Percentiles rank a stretch among this genome's conserved stretches.
phyloP scores from a whole-genome alignment of 2,888 invertebrate species.

The Leptopilina drosophilae region DNA sequence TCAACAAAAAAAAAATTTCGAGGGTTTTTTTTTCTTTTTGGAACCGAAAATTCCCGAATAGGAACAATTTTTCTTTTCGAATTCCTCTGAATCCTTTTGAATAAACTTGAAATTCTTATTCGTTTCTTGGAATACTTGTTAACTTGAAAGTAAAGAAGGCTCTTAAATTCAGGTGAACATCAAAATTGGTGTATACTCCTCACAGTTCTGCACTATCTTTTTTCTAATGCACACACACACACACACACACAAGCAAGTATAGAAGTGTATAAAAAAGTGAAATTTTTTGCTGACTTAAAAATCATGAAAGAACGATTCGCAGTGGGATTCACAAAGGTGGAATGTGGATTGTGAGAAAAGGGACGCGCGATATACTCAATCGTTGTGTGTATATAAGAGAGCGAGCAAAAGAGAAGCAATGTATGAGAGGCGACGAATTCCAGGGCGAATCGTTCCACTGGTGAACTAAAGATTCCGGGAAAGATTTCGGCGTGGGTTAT shows the following conservation, averaged over 20 bases:
- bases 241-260: no score
- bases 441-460: constrained; percentile 26
- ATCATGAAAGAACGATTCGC: constrained; percentile 21
- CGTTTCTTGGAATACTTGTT: neutral
- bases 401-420: neutral
- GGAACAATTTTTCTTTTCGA: neutral
- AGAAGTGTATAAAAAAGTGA: neutral
- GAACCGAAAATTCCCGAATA: no score
- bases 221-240: neutral
- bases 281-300: constrained; percentile 8
- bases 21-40: no score
- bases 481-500: constrained; percentile 44
- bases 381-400: neutral
- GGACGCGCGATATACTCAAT: constrained; percentile 25
- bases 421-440: constrained; percentile 33
- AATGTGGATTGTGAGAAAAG: constrained; percentile 40
- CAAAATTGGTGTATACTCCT: neutral
- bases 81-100: neutral
- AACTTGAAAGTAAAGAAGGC: neutral
- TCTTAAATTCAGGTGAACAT: constrained; percentile 12
- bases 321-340: constrained; percentile 33
- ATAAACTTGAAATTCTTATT: neutral
- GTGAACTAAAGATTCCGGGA: constrained; percentile 44
- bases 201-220: neutral
- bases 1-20: no score